Evolutionary conservation across 2,888 invertebrate species (phyloP).

Genomic region (Dichetophora obliterata): DNA sequence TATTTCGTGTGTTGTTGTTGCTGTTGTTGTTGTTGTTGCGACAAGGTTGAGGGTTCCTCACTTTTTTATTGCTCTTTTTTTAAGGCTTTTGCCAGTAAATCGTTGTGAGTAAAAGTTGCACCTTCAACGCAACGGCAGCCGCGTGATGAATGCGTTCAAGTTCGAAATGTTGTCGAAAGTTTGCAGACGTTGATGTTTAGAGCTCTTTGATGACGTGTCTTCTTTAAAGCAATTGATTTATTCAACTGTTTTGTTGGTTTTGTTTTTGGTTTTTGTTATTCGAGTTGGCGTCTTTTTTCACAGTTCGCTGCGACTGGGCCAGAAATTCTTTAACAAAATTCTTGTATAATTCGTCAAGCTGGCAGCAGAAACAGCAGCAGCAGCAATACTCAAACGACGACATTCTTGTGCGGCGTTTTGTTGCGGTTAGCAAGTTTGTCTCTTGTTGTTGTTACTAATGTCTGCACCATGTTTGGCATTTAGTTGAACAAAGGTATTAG

Average conservation of each 20-base stretch:
- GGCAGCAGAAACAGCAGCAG: not conserved
- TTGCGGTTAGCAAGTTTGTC: constrained; percentile 1
- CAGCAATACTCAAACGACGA: not conserved
- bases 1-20: not conserved
- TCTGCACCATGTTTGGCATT: constrained; percentile 28
- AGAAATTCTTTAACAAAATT: constrained; percentile 25
- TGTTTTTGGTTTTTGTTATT: constrained; percentile 6
- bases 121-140: constrained; percentile 46
- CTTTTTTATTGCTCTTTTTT: not conserved
- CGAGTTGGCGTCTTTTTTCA: not conserved
- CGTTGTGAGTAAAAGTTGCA: constrained; percentile 63
- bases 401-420: not conserved
- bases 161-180: not conserved
- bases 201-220: not conserved
- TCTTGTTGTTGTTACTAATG: constrained; percentile 23
- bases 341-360: constrained; percentile 32
- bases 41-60: not conserved
- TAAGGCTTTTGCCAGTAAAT: constrained; percentile 50
- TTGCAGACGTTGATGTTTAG: not conserved
- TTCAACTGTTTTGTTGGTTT: too few species aligned
- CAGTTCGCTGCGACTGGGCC: not conserved
- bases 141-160: constrained; percentile 23
- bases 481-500: constrained; percentile 23
- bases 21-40: constrained; percentile 12
- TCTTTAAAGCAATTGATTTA: constrained; percentile 24